Evolutionary conservation across 2,888 invertebrate species (phyloP).

Genomic region (Leptopterna dolabrata): DNA sequence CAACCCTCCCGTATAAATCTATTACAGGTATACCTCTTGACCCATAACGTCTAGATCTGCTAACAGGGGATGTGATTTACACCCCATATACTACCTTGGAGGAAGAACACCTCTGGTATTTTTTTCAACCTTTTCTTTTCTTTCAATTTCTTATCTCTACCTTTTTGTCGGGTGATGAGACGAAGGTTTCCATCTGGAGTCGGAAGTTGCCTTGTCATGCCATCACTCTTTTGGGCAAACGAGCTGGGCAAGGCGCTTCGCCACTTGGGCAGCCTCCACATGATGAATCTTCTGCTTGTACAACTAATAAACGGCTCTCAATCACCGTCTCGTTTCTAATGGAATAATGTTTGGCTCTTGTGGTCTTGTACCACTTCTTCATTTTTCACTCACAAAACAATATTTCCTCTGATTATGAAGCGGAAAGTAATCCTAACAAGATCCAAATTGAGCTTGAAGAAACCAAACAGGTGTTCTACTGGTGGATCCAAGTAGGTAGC

Average conservation of each 20-base stretch:
- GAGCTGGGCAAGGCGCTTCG: neutral
- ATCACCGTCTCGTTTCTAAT: conserved; percentile 35
- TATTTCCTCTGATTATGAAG: neutral
- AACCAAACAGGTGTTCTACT: neutral
- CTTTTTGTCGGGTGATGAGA: neutral
- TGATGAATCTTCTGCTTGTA: conserved; percentile 41
- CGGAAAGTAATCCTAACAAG: neutral
- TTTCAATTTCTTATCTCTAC: conserved; percentile 33
- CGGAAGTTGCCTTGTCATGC: conserved; percentile 22
- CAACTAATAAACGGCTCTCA: conserved; percentile 45
- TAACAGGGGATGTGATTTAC: conserved; percentile 43
- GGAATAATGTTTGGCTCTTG: conserved; percentile 29
- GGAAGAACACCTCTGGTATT: neutral
- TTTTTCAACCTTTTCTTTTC: neutral
- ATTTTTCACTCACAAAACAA: conserved; percentile 1
- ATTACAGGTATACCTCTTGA: neutral
- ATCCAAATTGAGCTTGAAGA: neutral
- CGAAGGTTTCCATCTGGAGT: conserved; percentile 23
- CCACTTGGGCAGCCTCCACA: neutral
- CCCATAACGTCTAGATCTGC: conserved; percentile 38
- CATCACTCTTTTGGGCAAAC: conserved; percentile 10
- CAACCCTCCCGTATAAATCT: conserved; percentile 19
- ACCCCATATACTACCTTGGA: conserved; percentile 18
- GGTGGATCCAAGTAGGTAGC: neutral
- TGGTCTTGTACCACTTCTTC: conserved; percentile 28